These are phyloP conservation scores for Nerophis lumbriciformis DNA, from an alignment of 2,113 vertebrate genomes.

Conservation along the genomic window DNA sequence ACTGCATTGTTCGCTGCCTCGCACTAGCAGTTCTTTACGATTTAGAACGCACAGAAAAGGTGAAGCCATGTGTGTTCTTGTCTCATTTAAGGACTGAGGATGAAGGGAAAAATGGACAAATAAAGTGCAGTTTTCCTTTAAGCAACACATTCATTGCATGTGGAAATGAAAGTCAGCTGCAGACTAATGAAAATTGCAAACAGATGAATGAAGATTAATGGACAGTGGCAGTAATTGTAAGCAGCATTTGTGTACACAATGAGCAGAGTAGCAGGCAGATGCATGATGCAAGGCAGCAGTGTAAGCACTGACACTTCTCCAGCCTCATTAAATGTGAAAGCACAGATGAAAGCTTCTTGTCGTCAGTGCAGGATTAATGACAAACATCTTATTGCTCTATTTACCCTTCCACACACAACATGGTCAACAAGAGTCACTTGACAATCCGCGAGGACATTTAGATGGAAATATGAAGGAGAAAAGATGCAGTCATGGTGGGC, in stretches of 20 bases:
- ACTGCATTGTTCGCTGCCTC: too few species aligned
- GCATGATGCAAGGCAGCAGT: not conserved
- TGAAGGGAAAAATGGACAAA: too few species aligned
- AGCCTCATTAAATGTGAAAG: not conserved
- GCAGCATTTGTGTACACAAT: not conserved
- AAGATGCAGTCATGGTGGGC: not conserved
- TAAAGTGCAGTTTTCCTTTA: too few species aligned
- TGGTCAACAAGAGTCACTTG: not conserved
- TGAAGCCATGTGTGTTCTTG: too few species aligned
- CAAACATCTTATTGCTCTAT: constrained; percentile 10
- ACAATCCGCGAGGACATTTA: constrained; percentile 4
- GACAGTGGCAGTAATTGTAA: not conserved
- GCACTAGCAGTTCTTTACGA: too few species aligned
- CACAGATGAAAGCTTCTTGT: not conserved
- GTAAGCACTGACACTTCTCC: constrained; percentile 25
- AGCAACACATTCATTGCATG: too few species aligned
- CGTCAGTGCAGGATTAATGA: constrained; percentile 23
- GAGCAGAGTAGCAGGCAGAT: not conserved
- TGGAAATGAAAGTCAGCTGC: too few species aligned
- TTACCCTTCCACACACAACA: constrained; percentile 9
- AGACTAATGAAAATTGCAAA: too few species aligned
- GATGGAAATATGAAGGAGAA: not conserved
- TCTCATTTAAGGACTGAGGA: too few species aligned
- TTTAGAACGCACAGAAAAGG: too few species aligned
- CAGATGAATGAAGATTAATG: not conserved